These are phyloP conservation scores for Neosilurus mollespiculum DNA, from an alignment of 2,797 vertebrate genomes.

Conservation along the genomic window DNA sequence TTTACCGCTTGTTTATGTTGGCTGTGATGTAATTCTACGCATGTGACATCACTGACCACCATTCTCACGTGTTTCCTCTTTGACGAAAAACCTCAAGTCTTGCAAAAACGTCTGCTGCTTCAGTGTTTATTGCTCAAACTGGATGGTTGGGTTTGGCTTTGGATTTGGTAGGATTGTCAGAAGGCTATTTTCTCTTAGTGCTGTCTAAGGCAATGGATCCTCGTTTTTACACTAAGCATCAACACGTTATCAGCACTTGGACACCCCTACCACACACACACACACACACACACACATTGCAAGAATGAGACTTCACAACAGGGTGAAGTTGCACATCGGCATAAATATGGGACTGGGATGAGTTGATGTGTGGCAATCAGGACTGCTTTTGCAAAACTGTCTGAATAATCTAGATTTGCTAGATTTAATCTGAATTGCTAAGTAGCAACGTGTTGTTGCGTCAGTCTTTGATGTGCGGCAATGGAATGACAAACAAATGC, in stretches of 20 bases:
- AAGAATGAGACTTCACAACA: not conserved
- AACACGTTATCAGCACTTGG: not conserved
- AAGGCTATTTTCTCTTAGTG: not conserved
- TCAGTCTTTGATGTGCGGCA: not conserved
- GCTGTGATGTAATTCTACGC: not conserved
- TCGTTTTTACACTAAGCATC: not conserved
- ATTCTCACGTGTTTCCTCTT: not conserved
- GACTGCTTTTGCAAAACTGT: not conserved
- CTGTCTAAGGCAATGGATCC: not conserved
- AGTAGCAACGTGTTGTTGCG: no score
- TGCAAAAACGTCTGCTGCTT: not conserved
- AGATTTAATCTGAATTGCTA: no score
- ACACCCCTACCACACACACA: no score
- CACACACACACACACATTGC: not conserved
- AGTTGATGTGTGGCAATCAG: not conserved
- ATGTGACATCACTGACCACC: constrained; percentile 14
- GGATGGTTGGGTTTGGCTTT: not conserved
- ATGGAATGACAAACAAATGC: not conserved
- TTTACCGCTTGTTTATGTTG: constrained; percentile 33
- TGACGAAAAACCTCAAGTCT: not conserved
- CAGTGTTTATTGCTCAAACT: not conserved
- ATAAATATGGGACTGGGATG: constrained; percentile 1
- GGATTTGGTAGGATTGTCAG: not conserved
- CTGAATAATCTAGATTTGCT: no score
- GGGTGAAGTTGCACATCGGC: not conserved